Percentiles rank a stretch among this genome's conserved stretches.
phyloP scores from a whole-genome alignment of 2,113 vertebrate genomes.

The Muscicapa adusta region DNA sequence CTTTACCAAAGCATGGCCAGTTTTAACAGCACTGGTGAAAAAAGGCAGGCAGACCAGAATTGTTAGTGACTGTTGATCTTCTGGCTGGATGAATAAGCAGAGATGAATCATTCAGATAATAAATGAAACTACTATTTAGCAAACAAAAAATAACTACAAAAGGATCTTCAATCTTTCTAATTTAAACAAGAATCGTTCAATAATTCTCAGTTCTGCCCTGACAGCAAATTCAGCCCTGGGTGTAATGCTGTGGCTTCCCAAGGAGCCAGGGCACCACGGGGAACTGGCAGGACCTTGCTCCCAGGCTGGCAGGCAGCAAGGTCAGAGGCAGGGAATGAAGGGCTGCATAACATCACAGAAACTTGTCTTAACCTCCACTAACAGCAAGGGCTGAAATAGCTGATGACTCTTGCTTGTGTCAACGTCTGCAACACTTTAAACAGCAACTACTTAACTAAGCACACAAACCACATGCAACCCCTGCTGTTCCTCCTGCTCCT shows the following conservation, averaged over 20 bases:
- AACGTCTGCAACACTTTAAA: background rate
- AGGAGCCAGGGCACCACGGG: background rate
- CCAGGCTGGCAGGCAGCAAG: background rate
- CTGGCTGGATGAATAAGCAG: background rate
- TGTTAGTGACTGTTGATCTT: background rate
- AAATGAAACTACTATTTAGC: background rate
- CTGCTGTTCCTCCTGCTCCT: background rate
- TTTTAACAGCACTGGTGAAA: background rate
- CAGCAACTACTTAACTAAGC: background rate
- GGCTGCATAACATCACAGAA: background rate
- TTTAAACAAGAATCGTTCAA: background rate
- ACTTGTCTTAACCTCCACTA: background rate
- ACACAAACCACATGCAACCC: background rate
- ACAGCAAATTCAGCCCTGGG: background rate
- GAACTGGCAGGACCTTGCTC: rapidly evolving
- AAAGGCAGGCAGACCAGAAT: background rate
- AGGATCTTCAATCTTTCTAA: background rate
- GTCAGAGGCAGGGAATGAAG: background rate
- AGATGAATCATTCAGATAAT: background rate
- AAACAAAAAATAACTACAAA: background rate
- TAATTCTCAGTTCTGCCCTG: background rate
- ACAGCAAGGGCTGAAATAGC: constrained; percentile 28
- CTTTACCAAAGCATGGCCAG: background rate
- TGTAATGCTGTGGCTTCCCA: rapidly evolving
- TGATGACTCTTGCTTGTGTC: background rate